Evolutionary conservation across 2,888 invertebrate genomes (phyloP), one percentile per base, ranked within the genome.

Genomic region (Drosophila maculinotata): DNA sequence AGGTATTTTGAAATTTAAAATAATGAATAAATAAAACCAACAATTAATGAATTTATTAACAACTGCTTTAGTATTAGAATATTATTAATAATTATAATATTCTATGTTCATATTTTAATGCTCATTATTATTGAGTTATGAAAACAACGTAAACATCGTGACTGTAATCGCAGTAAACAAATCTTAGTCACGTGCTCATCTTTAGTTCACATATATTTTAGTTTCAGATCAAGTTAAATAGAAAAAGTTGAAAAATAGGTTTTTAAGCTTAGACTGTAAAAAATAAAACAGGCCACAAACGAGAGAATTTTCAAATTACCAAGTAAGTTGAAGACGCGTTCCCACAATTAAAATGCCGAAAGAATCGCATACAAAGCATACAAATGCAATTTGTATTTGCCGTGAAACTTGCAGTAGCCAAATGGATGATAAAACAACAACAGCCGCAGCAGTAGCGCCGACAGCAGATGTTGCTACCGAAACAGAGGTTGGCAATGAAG

Each of bases 401-500:
- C 54, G 48, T 73, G 53, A 48, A 25, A 64, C 41, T 79, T 62
- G 35, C 51, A 79, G 35, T 48, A 79, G 73, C 66, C 57, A 49
- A 39, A 81, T 81, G 81, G 82, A 85, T 62, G 79, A 82, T 56
- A 72, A 85, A n/a, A 17, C 10, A 36, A 15, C 36, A 36, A 36
- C 15, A 30, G 9, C 28, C 8, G 17, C 45, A 60, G 48, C 64
- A 51, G 64, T 60, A 48, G 63, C 60, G 41, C 66, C 66, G 39
- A 60, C 79, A 25, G 60, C 69, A 39, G 76, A 72, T 44, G 70
- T 69, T 49, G 56, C 58, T 12, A 68, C 64, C 8, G 71, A 52
- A 23, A 66, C 69, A 0, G 69, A 64, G 42, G 35, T 62, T 45
- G 74, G 60, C 25, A 64, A 35, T 42, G 66, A 57, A n/a, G n/a